Percentiles rank a stretch among this genome's conserved stretches.
These are phyloP conservation scores for Ornithoptera priamus DNA, from an alignment of 2,888 invertebrate species.

Conservation along the genomic window DNA sequence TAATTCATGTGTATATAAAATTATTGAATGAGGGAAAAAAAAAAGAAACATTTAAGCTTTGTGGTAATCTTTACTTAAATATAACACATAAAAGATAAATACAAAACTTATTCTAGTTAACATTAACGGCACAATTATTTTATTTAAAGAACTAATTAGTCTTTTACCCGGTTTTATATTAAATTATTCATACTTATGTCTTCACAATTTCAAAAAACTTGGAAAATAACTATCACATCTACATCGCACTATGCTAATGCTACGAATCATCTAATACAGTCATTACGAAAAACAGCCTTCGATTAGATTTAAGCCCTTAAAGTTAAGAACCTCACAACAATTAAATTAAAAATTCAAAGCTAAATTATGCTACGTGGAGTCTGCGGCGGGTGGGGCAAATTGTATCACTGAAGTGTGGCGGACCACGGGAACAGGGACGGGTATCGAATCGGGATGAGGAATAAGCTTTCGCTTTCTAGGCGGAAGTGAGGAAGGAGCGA, in stretches of 20 bases:
- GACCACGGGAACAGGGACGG: conserved; percentile 64
- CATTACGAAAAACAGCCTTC: conserved; percentile 45
- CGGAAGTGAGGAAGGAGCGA: conserved; percentile 81
- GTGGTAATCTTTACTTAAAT: conserved; percentile 34
- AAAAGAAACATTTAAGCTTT: neutral
- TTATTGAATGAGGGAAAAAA: neutral
- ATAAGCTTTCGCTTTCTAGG: conserved; percentile 89
- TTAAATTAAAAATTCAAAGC: conserved; percentile 32
- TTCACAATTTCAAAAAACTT: conserved; percentile 32
- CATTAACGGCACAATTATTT: conserved; percentile 54
- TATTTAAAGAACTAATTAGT: conserved; percentile 54
- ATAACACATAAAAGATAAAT: conserved; percentile 46
- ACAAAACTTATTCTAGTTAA: conserved; percentile 48
- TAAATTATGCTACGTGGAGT: conserved; percentile 48
- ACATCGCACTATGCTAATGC: conserved; percentile 36
- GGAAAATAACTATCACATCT: conserved; percentile 34
- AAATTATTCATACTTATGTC: conserved; percentile 35
- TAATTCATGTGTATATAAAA: no score
- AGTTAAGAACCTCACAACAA: conserved; percentile 32
- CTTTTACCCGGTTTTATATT: conserved; percentile 51
- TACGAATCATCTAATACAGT: conserved; percentile 39
- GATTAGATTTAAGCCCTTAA: conserved; percentile 47
- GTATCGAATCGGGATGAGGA: conserved; percentile 80
- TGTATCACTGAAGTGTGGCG: conserved; percentile 88
- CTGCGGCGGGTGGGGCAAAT: conserved; percentile 86